Percentiles rank a stretch among this genome's conserved stretches.
Evolutionary conservation across 2,113 vertebrate genomes (phyloP).

Genomic region (human): DNA sequence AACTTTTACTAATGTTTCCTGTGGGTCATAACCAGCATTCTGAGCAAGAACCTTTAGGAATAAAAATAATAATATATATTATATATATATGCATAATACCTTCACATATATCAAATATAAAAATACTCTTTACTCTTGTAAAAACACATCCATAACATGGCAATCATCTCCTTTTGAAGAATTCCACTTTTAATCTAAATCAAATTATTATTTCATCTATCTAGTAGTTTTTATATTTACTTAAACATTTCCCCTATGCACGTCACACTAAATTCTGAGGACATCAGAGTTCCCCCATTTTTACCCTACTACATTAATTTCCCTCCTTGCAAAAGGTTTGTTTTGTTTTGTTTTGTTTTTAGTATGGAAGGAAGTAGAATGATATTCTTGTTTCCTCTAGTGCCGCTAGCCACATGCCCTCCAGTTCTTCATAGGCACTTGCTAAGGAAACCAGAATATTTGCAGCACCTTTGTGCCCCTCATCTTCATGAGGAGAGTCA

Average conservation of each 20-base stretch:
- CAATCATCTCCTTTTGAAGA: constrained; percentile 39
- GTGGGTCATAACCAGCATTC: constrained; percentile 95
- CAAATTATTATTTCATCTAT: constrained; percentile 3
- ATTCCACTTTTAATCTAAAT: constrained; percentile 25
- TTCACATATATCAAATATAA: not conserved
- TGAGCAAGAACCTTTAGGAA: constrained; percentile 91
- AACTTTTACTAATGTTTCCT: constrained; percentile 96
- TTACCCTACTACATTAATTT: not conserved
- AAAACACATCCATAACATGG: constrained; percentile 7
- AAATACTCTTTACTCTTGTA: constrained; percentile 30
- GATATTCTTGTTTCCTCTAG: not conserved
- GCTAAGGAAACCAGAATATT: not conserved
- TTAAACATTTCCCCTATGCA: not conserved
- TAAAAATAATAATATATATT: constrained; percentile 27
- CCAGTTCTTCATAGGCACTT: not conserved
- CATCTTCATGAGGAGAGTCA: not conserved
- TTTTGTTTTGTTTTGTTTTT: not conserved
- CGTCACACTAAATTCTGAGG: constrained; percentile 24
- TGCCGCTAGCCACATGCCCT: not conserved
- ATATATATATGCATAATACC: not conserved
- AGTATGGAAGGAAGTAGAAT: not conserved
- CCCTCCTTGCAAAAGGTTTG: not conserved
- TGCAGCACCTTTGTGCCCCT: not conserved
- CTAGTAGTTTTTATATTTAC: constrained; percentile 7
- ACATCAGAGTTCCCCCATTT: not conserved